Conservation (phyloP, 1,140 invertebrate species). For the Rhagoletis pomonella region DNA sequence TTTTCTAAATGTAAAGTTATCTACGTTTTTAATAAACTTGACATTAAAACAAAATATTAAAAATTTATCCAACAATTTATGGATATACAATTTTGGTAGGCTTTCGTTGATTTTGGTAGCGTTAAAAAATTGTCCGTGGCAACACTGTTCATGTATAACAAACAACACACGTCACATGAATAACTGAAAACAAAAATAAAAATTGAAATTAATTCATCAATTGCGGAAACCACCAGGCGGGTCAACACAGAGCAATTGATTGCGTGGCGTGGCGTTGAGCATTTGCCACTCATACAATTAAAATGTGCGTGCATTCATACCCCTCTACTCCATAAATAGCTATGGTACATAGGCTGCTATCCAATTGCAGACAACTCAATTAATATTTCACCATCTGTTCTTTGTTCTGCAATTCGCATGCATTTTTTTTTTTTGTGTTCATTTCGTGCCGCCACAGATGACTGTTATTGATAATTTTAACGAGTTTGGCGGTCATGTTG, state of each 20-base stretch:
- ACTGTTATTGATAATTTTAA: constrained; percentile 19
- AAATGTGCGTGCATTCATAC: neutral
- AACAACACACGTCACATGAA: too few relatives aligned
- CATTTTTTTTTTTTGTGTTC: neutral
- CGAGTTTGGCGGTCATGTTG: constrained; percentile 26
- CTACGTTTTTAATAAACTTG: too few relatives aligned
- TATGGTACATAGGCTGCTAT: neutral
- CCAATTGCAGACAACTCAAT: constrained; percentile 43
- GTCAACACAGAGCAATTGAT: neutral
- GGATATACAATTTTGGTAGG: too few relatives aligned
- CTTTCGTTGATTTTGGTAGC: too few relatives aligned
- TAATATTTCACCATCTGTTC: neutral
- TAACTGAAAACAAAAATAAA: too few relatives aligned
- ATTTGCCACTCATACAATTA: neutral
- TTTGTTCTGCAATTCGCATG: constrained; percentile 30
- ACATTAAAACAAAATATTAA: too few relatives aligned
- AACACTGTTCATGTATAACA: too few relatives aligned
- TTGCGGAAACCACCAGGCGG: neutral
- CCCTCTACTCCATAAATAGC: neutral
- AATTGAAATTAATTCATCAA: neutral
- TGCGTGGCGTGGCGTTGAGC: neutral
- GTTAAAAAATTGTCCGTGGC: too few relatives aligned
- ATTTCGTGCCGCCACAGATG: neutral
- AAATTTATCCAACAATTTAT: too few relatives aligned
- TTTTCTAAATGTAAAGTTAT: too few relatives aligned